Base-by-base conservation (phyloP, 2,888 invertebrate genomes). In the Brachyptera putata region DNA sequence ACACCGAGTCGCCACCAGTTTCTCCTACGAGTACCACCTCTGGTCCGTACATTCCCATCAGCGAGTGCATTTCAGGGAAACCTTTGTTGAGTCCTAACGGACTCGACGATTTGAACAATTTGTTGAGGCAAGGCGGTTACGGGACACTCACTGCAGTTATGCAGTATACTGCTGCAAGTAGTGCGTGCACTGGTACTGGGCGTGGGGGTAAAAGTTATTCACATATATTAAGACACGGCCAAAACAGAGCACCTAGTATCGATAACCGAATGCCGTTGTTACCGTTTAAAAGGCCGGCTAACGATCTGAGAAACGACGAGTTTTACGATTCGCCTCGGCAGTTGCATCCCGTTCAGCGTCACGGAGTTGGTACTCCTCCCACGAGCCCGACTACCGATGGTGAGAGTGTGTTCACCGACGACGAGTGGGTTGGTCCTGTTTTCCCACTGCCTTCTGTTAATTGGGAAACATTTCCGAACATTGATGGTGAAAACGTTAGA, bases 11-110 rank as follows among this genome's bases (percentile, higher is more conserved):
- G 14, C 83, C 84, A 18, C 84, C 84, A 11, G 78, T 82, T 59
- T 79, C 84, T 53, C 84, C 85, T 57, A 82, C 82, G 30, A 80
- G 82, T 67, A 76, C 75, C 21, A 75, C 74, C 14, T 86, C 91
- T 9, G 90, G 91, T 21, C 91, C 92, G 0, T 95, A 95, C 73
- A 94, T 95, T 75, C 90, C 92, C 7, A 91, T 95, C 67, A 93
- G 91, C 58, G 94, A 95, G 75, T 95, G 95, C 74, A 87, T 91
- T 68, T 91, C 94, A 30, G 95, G 95, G 56, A 74, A 72, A 60
- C 74, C 74, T 3, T 67, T 73, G 9, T 65, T 63, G 22, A 67
- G 64, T 53, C 66, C 66, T 5, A 62, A 65, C 36, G 67, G 67
- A 14, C 48, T 64, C 1, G 60, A 62, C 14, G 65, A 64, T 26